Evolutionary conservation across 2,888 invertebrate species (phyloP).

Genomic region (Ceraclea dissimilis): DNA sequence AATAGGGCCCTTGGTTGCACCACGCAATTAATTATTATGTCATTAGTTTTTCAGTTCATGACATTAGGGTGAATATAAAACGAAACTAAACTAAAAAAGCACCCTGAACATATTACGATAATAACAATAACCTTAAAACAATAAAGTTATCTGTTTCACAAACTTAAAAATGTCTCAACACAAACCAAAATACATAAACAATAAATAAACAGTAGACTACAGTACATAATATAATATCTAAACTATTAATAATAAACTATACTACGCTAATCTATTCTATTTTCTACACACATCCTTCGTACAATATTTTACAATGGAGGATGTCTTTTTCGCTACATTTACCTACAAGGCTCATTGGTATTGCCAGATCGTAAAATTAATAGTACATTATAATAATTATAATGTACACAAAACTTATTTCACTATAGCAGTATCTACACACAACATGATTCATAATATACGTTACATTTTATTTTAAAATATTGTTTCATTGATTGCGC

Average conservation of each 20-base stretch:
- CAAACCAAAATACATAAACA: background rate
- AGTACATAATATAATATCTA: background rate
- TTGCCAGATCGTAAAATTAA: conserved; percentile 15
- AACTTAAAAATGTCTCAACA: background rate
- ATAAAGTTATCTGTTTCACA: background rate
- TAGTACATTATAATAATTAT: background rate
- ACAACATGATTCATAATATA: no score
- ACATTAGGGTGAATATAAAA: no score
- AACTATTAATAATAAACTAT: no score
- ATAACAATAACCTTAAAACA: background rate
- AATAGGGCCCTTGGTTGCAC: no score
- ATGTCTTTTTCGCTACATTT: background rate
- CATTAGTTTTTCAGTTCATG: no score
- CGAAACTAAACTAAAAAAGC: background rate
- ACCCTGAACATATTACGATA: background rate
- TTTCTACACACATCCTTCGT: background rate
- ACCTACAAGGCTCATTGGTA: conserved; percentile 25
- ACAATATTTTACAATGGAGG: background rate
- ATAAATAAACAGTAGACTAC: background rate
- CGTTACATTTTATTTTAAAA: no score
- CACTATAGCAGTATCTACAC: no score
- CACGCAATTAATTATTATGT: background rate
- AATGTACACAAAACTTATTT: background rate
- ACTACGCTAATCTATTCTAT: no score
- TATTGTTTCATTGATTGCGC: no score